Percentiles rank a stretch among this genome's conserved stretches.
Conservation (phyloP, 2,888 invertebrate species). For the Oligia fasciuncula region DNA sequence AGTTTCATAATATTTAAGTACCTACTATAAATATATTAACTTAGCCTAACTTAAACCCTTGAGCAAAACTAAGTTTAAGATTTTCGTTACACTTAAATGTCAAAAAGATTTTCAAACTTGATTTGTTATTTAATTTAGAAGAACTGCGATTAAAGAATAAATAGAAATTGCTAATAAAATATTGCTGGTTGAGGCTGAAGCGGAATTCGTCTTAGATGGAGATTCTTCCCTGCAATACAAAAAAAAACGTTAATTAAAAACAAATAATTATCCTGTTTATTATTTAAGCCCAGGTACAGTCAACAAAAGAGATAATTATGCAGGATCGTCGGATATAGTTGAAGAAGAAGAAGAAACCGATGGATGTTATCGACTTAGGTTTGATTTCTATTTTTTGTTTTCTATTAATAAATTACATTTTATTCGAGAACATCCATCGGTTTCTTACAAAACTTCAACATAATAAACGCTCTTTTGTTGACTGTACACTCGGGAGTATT, state of each 20-base stretch:
- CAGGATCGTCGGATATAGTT: too few relatives aligned
- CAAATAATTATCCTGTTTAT: neutral
- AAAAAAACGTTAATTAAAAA: neutral
- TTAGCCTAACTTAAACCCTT: conserved; percentile 7
- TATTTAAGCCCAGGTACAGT: neutral
- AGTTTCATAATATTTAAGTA: neutral
- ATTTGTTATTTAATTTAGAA: conserved; percentile 15
- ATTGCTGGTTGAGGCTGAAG: conserved; percentile 25
- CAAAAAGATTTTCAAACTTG: neutral
- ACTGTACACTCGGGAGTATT: neutral
- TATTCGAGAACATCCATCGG: too few relatives aligned
- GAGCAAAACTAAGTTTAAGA: conserved; percentile 3
- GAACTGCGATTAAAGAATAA: conserved; percentile 23
- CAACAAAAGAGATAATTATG: too few relatives aligned
- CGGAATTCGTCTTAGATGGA: conserved; percentile 13
- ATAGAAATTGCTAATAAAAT: conserved; percentile 34
- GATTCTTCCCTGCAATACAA: conserved; percentile 36
- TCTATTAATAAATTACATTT: too few relatives aligned
- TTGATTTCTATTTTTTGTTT: too few relatives aligned
- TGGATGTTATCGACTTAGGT: too few relatives aligned
- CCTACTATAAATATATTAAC: neutral
- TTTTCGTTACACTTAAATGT: neutral
- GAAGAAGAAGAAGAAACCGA: too few relatives aligned
- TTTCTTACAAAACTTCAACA: too few relatives aligned
- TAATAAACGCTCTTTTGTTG: too few relatives aligned